Evolutionary conservation across 2,113 vertebrate species (phyloP), one percentile per base, ranked within the genome.

Genomic region (Trematocara nigrifrons): DNA sequence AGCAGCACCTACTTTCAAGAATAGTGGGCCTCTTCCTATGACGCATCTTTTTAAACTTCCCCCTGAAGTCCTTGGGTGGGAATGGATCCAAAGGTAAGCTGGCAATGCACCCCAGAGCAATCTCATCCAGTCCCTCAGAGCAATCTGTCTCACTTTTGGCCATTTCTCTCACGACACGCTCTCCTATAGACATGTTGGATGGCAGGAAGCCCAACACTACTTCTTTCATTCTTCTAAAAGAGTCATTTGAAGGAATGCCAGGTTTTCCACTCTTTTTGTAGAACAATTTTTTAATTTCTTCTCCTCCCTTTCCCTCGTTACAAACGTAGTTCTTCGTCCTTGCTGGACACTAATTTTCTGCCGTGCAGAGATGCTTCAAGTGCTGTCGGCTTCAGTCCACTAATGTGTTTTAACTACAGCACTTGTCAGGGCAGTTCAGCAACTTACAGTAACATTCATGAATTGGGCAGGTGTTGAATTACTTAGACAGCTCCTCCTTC

Each of bases 21-120:
- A 99, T 94, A 87, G 97, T 97, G 79, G 98, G 98, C 94, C 98
- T 97, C 96, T 98, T 98, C 96, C 95, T 98, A 8, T 95, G 89
- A 49, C 96, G 96, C 84, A 97, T 97, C 92, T 96, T 97, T 89
- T 97, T 97, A 94, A 97, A 95, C 89, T 95, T 98, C 89, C 97
- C 97, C 89, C 97, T 97, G 89, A 95, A 95, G 93, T 97, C 96
- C 89, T 85, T 82, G 78, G 94, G 89, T 66, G 92, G 95, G 88
- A 94, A 95, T 56, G 92, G 87, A 82, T 96, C 95, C 91, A 90
- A 91, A 76, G 93, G 91, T 84, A 84, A 89, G 84, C 85, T 91
- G 91, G 92, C 91, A 85, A 95, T 89, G 88, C 5, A 91, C 93
- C 95, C 96, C 91, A 94, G 85, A 85, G 96, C 93, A 93, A 93